Percentiles rank a stretch among this genome's conserved stretches.
Conservation (phyloP, 2,888 invertebrate genomes). For the Lasiommata megera region DNA sequence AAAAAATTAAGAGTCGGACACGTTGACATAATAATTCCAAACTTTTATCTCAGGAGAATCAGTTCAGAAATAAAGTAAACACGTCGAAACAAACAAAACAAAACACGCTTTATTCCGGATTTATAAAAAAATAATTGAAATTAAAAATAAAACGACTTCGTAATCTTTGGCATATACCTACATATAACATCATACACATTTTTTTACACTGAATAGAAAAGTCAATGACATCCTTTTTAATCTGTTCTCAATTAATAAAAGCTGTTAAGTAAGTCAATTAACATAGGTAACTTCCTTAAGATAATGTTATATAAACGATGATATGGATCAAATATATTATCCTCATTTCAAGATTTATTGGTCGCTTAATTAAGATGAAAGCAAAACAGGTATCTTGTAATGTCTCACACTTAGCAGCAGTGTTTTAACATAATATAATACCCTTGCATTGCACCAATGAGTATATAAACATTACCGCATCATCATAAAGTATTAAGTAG, state of each 20-base stretch:
- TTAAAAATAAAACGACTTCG: no score
- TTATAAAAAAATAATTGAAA: no score
- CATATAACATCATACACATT: not conserved
- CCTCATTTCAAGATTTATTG: not conserved
- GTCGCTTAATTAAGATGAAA: not conserved
- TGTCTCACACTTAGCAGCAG: not conserved
- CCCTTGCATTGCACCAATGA: no score
- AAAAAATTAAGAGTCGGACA: no score
- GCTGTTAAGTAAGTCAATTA: not conserved
- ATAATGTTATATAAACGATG: not conserved
- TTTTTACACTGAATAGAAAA: not conserved
- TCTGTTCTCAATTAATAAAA: constrained; percentile 2
- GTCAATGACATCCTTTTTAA: constrained; percentile 6
- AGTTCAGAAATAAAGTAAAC: no score
- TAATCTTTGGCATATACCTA: no score
- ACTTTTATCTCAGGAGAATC: no score
- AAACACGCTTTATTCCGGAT: no score
- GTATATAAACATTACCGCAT: no score
- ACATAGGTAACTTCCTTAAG: not conserved
- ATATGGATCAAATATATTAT: not conserved
- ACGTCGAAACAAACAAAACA: no score
- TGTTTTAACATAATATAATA: not conserved
- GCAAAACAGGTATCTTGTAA: not conserved
- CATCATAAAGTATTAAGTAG: no score
- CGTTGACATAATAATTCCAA: no score